Evolutionary conservation across 37 sponge, comb jelly and placozoan species (phyloP).

Genomic region (Chondrosia reniformis): DNA sequence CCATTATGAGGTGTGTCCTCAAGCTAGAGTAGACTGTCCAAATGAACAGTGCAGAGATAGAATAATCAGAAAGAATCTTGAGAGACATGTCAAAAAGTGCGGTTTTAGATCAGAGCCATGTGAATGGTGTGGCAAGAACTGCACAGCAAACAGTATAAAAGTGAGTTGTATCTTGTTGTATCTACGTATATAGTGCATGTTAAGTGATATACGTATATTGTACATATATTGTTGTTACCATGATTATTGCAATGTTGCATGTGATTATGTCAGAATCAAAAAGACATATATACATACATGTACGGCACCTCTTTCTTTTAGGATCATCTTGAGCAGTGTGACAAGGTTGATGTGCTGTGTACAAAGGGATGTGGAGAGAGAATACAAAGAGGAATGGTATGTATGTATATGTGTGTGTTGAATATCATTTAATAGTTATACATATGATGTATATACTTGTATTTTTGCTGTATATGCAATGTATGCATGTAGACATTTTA

Average conservation of each 20-base stretch:
- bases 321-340: constrained; percentile 43
- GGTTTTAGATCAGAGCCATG: constrained; percentile 30
- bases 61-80: constrained; percentile 19
- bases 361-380: constrained; percentile 51
- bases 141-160: neutral
- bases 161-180: constrained; percentile 26
- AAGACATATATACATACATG: too few relatives aligned
- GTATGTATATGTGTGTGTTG: too few relatives aligned
- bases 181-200: too few relatives aligned
- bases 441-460: neutral
- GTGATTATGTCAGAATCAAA: too few relatives aligned
- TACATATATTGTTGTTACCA: too few relatives aligned
- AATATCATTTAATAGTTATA: too few relatives aligned
- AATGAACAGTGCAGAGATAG: constrained; percentile 34
- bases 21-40: constrained; percentile 30
- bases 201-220: too few relatives aligned
- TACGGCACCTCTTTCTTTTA: too few relatives aligned
- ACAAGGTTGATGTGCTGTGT: constrained; percentile 22
- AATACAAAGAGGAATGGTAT: constrained; percentile 47
- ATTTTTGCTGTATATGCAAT: neutral
- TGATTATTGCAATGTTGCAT: too few relatives aligned
- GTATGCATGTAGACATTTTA: too few relatives aligned
- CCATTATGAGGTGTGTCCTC: constrained; percentile 39
- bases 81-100: constrained; percentile 36
- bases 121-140: constrained; percentile 23